Percentiles rank a stretch among this genome's conserved stretches.
phyloP scores from a whole-genome alignment of 23 tunicate species.

The Corella eumyota region DNA sequence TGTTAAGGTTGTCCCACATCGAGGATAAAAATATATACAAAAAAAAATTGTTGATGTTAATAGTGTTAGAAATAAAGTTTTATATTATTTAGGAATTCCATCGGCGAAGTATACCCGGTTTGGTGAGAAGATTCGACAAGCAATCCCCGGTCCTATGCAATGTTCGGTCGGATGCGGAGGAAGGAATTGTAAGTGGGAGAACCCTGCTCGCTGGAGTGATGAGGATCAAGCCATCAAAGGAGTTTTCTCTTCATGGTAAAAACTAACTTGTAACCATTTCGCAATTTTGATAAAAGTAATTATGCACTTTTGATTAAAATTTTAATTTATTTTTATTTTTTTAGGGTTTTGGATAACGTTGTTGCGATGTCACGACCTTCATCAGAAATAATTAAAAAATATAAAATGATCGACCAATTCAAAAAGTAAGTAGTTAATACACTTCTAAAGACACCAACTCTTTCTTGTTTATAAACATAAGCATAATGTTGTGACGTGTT shows the following conservation, averaged over 20 bases:
- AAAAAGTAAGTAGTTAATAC: conserved; percentile 50
- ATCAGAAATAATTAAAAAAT: conserved; percentile 64
- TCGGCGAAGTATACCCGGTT: conserved; percentile 85
- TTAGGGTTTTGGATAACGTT: conserved; percentile 78
- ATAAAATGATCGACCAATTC: conserved; percentile 71
- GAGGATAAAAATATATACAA: too few species aligned
- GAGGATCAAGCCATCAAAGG: conserved; percentile 91
- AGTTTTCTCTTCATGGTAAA: conserved; percentile 90
- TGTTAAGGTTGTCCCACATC: too few species aligned
- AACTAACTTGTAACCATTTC: too few species aligned
- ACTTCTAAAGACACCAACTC: too few species aligned
- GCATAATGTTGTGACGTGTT: too few species aligned
- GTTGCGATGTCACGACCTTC: conserved; percentile 97
- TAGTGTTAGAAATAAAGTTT: too few species aligned
- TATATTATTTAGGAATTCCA: conserved; percentile 33
- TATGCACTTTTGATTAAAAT: background rate
- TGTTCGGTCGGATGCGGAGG: conserved; percentile 95
- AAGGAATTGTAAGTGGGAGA: conserved; percentile 93
- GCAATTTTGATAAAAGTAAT: background rate
- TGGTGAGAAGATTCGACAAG: conserved; percentile 91
- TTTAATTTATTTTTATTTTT: conserved; percentile 3
- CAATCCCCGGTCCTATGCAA: conserved; percentile 88
- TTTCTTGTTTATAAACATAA: too few species aligned
- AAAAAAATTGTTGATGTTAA: too few species aligned
- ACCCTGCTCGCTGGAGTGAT: conserved; percentile 86